Conservation (phyloP, 1,140 invertebrate genomes). For the Melipona quadrifasciata region DNA sequence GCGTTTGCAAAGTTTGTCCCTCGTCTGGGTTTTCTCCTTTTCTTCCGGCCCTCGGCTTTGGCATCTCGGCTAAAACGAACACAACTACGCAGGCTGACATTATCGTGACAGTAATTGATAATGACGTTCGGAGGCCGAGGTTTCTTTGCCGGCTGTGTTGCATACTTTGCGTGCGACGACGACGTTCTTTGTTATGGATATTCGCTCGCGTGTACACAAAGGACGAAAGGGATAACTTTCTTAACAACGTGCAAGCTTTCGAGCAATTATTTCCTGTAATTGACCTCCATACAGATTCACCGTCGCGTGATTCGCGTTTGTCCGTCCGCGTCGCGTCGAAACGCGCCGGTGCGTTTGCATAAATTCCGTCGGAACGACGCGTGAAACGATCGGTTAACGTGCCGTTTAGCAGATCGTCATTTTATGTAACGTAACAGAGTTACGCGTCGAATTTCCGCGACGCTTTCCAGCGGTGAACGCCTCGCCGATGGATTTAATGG, state of each 20-base stretch:
- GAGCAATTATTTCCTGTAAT: neutral
- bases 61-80: neutral
- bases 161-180: neutral
- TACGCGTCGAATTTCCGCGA: constrained; percentile 51
- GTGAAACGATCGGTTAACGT: constrained; percentile 8
- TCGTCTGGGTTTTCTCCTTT: too few species aligned
- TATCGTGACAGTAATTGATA: constrained; percentile 21
- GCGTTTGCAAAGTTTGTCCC: neutral
- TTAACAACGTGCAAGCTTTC: neutral
- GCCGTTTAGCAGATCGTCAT: constrained; percentile 27
- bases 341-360: constrained; percentile 28
- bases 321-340: constrained; percentile 11
- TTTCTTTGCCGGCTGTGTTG: too few species aligned
- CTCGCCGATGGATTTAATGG: constrained; percentile 47
- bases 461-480: constrained; percentile 25
- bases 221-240: neutral
- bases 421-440: constrained; percentile 48
- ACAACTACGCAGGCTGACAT: neutral
- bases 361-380: constrained; percentile 39
- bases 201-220: neutral
- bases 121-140: neutral
- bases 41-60: neutral
- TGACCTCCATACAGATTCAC: too few species aligned
- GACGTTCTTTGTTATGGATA: too few species aligned
- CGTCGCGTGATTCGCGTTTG: neutral